phyloP scores from a whole-genome alignment of 2,113 vertebrate genomes.

The Butastur rufipennis region DNA sequence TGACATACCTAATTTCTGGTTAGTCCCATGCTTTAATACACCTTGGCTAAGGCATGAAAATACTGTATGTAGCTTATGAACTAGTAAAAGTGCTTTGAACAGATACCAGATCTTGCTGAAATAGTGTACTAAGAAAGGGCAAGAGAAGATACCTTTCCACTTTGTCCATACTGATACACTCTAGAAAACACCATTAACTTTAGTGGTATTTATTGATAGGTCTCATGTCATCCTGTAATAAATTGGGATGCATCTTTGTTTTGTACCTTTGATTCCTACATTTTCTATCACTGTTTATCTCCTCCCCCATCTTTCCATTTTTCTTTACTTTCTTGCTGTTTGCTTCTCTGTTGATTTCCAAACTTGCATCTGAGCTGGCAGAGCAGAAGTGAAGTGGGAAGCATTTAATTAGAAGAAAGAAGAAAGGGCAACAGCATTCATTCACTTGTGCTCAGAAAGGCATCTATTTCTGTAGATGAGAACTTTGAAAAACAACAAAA shows the following conservation, averaged over 20 bases:
- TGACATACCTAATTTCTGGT: neutral
- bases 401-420: constrained; percentile 10
- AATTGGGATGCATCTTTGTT: neutral
- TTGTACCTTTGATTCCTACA: neutral
- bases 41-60: neutral
- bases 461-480: neutral
- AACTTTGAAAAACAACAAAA: neutral
- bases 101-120: neutral
- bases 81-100: neutral
- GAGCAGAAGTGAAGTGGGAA: constrained; percentile 46
- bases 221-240: neutral
- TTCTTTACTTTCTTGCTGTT: neutral
- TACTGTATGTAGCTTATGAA: neutral
- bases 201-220: neutral
- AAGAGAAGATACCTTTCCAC: neutral
- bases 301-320: neutral
- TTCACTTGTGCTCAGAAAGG: neutral
- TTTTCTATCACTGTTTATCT: neutral
- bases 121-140: neutral
- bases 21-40: neutral
- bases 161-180: neutral
- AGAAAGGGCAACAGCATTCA: neutral
- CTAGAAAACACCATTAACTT: neutral
- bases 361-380: neutral
- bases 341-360: neutral